Percentiles rank a stretch among this genome's conserved stretches.
phyloP scores from a whole-genome alignment of 2,888 invertebrate genomes.

The Chrysolina americana region DNA sequence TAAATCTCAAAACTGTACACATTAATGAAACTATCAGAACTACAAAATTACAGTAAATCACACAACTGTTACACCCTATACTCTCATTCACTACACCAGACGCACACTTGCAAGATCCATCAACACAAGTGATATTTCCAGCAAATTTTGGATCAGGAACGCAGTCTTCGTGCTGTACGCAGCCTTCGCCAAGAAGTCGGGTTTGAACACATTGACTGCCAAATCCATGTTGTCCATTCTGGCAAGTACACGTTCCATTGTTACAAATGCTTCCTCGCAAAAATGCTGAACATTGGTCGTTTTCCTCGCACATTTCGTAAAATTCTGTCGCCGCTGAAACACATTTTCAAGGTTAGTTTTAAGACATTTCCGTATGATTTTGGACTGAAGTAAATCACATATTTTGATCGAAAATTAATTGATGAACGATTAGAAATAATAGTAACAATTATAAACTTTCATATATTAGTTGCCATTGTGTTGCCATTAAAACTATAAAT shows the following conservation, averaged over 20 bases:
- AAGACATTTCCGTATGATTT: too few species aligned
- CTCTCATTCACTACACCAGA: slow-evolving; percentile 52
- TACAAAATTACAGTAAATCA: not conserved
- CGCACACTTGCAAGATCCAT: slow-evolving; percentile 61
- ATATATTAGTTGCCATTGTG: too few species aligned
- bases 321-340: slow-evolving; percentile 63
- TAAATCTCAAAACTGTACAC: not conserved
- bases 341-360: not conserved
- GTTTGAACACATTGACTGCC: slow-evolving; percentile 53
- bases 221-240: slow-evolving; percentile 58
- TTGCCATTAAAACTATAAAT: too few species aligned
- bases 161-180: slow-evolving; percentile 62
- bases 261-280: slow-evolving; percentile 58
- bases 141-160: slow-evolving; percentile 52
- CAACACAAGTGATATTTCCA: slow-evolving; percentile 57
- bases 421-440: too few species aligned
- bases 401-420: too few species aligned
- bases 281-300: slow-evolving; percentile 63
- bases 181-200: slow-evolving; percentile 57
- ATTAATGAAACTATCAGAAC: not conserved
- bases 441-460: too few species aligned
- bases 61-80: slow-evolving; percentile 46
- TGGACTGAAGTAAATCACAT: too few species aligned
- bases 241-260: slow-evolving; percentile 60
- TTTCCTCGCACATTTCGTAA: slow-evolving; percentile 62